Base-by-base conservation (phyloP, 2,888 invertebrate genomes). In the Metopia argyrocephala region DNA sequence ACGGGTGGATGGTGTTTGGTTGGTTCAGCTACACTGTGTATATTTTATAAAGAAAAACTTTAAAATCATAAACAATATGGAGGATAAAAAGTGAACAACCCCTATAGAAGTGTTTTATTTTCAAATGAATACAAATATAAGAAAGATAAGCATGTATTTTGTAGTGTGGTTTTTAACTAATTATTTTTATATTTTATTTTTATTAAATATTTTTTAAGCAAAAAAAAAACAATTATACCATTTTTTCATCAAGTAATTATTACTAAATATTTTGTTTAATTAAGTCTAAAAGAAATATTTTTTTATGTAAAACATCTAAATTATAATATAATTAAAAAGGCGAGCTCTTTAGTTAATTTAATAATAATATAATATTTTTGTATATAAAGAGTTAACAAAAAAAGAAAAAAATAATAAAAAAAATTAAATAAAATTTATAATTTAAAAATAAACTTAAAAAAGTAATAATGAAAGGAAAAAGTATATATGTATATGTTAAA, bases 191-290 rank as follows among this genome's bases (percentile, higher is more conserved):
- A n/a, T 68, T 80, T 68, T 76, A 76, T 27, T 70, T 79, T 75
- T 76, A 56, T 79, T 75, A 65, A 74, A 62, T 79, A 65, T 70
- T 70, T 50, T 71, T 54, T 68, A 3, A 31, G 31, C 7, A 31
- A 31, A 65, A 52, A 56, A 66, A 64, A 73, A 80, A 71, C 50
- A 66, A 68, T 73, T 73, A 57, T 71, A 56, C 80, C 57, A 12
- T 54, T 69, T 76, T 71, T 76, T 79, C 71, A 76, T 80, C 71
- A 64, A 69, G 71, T 76, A 80, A 80, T 80, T 76, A 76, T 76
- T 80, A 80, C 80, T 80, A 80, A 80, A 80, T 80, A 80, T 80
- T 80, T 80, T 76, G 73, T 80, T 80, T 80, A 80, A 80, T 80
- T 80, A 73, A 68, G 50, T 76, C 80, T 80, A 80, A 68, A 76